phyloP scores from a whole-genome alignment of 2,888 invertebrate species.

The Sinhomidia bicolor region DNA sequence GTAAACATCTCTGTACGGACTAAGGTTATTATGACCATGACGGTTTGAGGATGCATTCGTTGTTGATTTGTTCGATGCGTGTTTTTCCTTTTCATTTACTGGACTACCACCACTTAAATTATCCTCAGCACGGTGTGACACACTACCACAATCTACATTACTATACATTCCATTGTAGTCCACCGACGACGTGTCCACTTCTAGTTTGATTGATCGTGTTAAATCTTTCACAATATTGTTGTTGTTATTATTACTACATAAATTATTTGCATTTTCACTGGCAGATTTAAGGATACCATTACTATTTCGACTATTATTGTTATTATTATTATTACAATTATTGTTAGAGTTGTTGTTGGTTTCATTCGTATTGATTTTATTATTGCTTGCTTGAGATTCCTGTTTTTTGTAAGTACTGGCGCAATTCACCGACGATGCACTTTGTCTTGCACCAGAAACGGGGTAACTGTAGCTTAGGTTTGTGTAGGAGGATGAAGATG shows the following conservation, averaged over 20 bases:
- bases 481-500: conserved; percentile 65
- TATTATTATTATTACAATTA: not conserved
- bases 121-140: conserved; percentile 17
- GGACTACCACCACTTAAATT: conserved; percentile 18
- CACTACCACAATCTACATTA: conserved; percentile 37
- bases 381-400: conserved; percentile 62
- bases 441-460: conserved; percentile 22
- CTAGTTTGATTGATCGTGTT: conserved; percentile 58
- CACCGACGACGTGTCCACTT: conserved; percentile 56
- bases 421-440: not conserved
- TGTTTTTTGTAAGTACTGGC: conserved; percentile 49
- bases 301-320: conserved; percentile 7
- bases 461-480: conserved; percentile 67
- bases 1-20: conserved; percentile 60
- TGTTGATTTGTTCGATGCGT: conserved; percentile 59
- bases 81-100: conserved; percentile 61
- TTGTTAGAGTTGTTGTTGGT: not conserved
- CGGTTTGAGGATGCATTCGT: conserved; percentile 48
- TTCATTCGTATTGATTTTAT: conserved; percentile 12
- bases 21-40: conserved; percentile 37
- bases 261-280: conserved; percentile 28
- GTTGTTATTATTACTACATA: conserved; percentile 46
- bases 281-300: not conserved
- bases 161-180: conserved; percentile 59
- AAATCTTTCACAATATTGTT: conserved; percentile 54